Evolutionary conservation across 2,113 vertebrate genomes (phyloP).

Genomic region (Taurulus bubalis): DNA sequence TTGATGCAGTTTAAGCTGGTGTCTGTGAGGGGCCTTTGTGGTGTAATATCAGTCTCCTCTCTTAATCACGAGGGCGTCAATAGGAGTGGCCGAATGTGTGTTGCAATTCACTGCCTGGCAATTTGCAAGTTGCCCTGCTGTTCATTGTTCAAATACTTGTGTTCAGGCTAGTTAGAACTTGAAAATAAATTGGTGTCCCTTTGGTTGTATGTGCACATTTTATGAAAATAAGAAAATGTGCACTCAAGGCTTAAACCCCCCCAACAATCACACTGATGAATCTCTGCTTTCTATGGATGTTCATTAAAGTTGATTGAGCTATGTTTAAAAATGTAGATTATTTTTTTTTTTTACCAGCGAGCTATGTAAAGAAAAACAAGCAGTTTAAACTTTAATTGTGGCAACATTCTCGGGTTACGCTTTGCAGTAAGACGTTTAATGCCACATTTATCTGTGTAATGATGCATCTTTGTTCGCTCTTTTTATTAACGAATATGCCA

Average conservation of each 20-base stretch:
- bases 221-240: background rate
- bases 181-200: slow-evolving; percentile 11
- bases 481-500: background rate
- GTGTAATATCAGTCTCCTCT: slow-evolving; percentile 63
- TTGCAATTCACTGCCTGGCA: slow-evolving; percentile 26
- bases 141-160: background rate
- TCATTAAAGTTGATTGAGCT: background rate
- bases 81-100: slow-evolving; percentile 60
- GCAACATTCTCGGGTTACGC: background rate
- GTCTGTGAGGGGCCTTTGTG: slow-evolving; percentile 21
- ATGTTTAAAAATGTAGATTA: background rate
- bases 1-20: slow-evolving; percentile 27
- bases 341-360: background rate
- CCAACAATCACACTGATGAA: background rate
- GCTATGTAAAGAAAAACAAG: background rate
- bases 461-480: background rate
- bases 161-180: slow-evolving; percentile 36
- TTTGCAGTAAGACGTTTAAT: background rate
- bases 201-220: background rate
- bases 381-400: background rate
- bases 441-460: background rate
- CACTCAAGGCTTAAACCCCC: background rate
- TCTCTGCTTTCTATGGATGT: background rate
- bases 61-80: slow-evolving; percentile 76
- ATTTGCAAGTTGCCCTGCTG: slow-evolving; percentile 35